Percentiles rank a stretch among this genome's conserved stretches.
These are phyloP conservation scores for Athrips mouffetella DNA, from an alignment of 2,888 invertebrate genomes.

Conservation along the genomic window DNA sequence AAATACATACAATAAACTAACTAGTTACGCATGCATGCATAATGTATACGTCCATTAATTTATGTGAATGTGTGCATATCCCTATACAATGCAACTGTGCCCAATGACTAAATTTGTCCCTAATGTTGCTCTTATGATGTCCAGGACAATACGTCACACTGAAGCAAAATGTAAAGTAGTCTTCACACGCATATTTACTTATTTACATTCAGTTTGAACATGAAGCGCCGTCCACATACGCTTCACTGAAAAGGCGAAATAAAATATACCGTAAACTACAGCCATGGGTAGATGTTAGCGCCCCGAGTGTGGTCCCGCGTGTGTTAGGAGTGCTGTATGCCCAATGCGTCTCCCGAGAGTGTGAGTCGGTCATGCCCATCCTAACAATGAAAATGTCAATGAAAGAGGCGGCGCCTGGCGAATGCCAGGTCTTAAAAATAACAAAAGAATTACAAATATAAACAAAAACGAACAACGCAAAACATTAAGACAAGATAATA, in stretches of 20 bases:
- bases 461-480: slow-evolving; percentile 64
- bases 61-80: slow-evolving; percentile 62
- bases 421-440: slow-evolving; percentile 38
- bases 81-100: slow-evolving; percentile 78
- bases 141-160: slow-evolving; percentile 74
- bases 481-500: slow-evolving; percentile 59
- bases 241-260: slow-evolving; percentile 65
- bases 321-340: slow-evolving; percentile 45
- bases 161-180: slow-evolving; percentile 68
- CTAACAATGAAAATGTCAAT: slow-evolving; percentile 49
- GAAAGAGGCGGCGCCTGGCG: slow-evolving; percentile 41
- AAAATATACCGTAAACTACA: slow-evolving; percentile 47
- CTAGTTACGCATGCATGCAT: neutral
- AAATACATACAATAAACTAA: neutral
- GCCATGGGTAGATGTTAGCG: slow-evolving; percentile 35
- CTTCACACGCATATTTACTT: slow-evolving; percentile 45
- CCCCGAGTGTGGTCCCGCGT: slow-evolving; percentile 23
- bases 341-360: slow-evolving; percentile 36
- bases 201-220: slow-evolving; percentile 62
- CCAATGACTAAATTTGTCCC: slow-evolving; percentile 66
- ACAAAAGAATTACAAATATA: slow-evolving; percentile 54
- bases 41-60: neutral
- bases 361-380: slow-evolving; percentile 47
- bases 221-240: slow-evolving; percentile 66
- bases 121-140: slow-evolving; percentile 47